phyloP scores from a whole-genome alignment of 2,888 invertebrate genomes.

The Syritta pipiens region DNA sequence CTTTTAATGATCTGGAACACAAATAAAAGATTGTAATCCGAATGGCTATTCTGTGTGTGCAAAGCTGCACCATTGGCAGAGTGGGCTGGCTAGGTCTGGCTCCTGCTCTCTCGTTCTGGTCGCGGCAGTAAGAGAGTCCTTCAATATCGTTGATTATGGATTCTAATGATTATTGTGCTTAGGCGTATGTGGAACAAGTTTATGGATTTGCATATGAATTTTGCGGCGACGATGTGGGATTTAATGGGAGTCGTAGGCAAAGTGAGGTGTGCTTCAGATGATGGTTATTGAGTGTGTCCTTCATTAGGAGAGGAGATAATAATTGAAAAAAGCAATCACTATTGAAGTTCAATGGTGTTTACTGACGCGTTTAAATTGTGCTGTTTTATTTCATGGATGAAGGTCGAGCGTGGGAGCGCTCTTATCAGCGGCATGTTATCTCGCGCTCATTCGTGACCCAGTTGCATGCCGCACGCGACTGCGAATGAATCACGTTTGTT shows the following conservation, averaged over 20 bases:
- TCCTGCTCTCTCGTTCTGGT: too few species aligned
- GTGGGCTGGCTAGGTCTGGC: not conserved
- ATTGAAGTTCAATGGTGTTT: too few species aligned
- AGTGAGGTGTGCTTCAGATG: conserved; percentile 5
- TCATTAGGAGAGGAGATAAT: conserved; percentile 47
- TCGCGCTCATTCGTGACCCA: too few species aligned
- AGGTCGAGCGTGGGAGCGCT: too few species aligned
- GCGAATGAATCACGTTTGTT: too few species aligned
- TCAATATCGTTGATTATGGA: conserved; percentile 57
- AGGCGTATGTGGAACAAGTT: conserved; percentile 30
- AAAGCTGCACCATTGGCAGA: too few species aligned
- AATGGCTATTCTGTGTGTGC: conserved; percentile 29
- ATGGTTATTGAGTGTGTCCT: conserved; percentile 16
- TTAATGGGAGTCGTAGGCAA: conserved; percentile 15
- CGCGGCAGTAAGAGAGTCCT: conserved; percentile 13
- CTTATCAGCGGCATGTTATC: too few species aligned
- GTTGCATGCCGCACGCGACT: too few species aligned
- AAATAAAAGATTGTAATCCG: conserved; percentile 40
- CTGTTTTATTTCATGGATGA: too few species aligned
- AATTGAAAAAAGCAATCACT: too few species aligned
- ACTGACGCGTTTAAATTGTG: too few species aligned
- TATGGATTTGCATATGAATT: conserved; percentile 45
- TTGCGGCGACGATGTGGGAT: not conserved
- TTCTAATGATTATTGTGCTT: conserved; percentile 49
- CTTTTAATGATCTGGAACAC: conserved; percentile 60